These are phyloP conservation scores for Raja brachyura DNA, from an alignment of 2,113 vertebrate species.

Conservation along the genomic window DNA sequence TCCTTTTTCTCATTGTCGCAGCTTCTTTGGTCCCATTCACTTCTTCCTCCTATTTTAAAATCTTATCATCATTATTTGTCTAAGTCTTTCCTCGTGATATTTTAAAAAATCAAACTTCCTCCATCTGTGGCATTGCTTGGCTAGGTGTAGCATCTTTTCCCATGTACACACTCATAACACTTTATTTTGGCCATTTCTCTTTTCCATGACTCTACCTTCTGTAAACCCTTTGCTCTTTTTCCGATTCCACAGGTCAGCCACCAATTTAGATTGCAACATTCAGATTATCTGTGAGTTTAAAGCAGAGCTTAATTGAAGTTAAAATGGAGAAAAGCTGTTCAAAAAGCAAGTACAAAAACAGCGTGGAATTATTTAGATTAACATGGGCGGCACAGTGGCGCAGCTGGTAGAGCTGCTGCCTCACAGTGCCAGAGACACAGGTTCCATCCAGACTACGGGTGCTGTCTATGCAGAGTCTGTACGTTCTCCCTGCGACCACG, in stretches of 20 bases:
- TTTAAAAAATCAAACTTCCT: background rate
- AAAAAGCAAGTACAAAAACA: too few species aligned
- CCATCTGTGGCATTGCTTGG: background rate
- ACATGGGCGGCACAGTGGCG: too few species aligned
- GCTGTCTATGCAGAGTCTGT: too few species aligned
- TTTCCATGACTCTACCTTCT: background rate
- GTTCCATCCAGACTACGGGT: too few species aligned
- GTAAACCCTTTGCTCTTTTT: background rate
- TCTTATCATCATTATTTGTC: background rate
- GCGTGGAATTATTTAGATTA: too few species aligned
- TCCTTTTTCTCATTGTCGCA: background rate
- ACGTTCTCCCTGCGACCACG: too few species aligned
- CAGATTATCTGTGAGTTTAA: constrained; percentile 2
- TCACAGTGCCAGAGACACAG: too few species aligned
- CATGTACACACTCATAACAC: background rate
- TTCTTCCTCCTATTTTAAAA: background rate
- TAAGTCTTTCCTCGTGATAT: too few species aligned
- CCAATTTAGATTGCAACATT: background rate
- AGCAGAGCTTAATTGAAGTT: background rate
- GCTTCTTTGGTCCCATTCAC: background rate
- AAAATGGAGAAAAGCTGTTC: too few species aligned
- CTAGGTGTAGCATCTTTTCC: background rate
- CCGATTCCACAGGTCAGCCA: background rate
- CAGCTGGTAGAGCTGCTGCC: too few species aligned
- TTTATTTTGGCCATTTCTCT: background rate